Conservation (phyloP, 2,797 vertebrate species). For the Pelochelys cantorii region DNA sequence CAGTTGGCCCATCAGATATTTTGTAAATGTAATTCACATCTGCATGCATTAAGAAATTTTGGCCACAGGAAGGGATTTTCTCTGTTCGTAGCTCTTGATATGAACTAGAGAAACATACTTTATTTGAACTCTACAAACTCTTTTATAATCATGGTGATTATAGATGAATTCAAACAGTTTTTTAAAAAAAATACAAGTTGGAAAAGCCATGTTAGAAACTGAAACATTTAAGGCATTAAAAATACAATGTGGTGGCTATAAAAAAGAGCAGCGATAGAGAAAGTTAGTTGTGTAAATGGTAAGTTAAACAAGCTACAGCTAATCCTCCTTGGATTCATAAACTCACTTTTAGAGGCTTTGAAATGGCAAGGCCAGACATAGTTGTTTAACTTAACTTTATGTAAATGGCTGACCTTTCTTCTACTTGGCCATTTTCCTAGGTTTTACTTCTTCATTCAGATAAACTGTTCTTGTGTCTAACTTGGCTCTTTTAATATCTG, state of each 20-base stretch:
- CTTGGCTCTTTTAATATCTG: constrained; percentile 31
- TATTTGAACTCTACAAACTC: background rate
- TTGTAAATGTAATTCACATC: background rate
- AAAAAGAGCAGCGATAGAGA: background rate
- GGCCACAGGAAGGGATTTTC: background rate
- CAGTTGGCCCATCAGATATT: background rate
- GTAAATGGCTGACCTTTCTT: constrained; percentile 43
- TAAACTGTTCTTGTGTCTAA: constrained; percentile 47
- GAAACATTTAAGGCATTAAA: background rate
- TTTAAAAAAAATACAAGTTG: background rate
- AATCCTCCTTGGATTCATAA: background rate
- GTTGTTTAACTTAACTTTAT: constrained; percentile 20
- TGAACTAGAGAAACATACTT: background rate
- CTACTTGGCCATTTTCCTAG: constrained; percentile 47
- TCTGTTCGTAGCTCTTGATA: background rate
- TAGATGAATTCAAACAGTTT: background rate
- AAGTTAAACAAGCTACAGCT: background rate
- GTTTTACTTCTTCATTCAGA: constrained; percentile 17
- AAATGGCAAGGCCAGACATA: background rate
- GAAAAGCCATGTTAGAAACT: background rate
- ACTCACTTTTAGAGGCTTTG: background rate
- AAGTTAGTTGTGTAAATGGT: background rate
- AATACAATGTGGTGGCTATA: background rate
- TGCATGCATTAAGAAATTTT: background rate
- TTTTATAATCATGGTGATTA: background rate